Base-by-base conservation (phyloP, 1,140 invertebrate genomes). In the Drosophila lacteicornis region DNA sequence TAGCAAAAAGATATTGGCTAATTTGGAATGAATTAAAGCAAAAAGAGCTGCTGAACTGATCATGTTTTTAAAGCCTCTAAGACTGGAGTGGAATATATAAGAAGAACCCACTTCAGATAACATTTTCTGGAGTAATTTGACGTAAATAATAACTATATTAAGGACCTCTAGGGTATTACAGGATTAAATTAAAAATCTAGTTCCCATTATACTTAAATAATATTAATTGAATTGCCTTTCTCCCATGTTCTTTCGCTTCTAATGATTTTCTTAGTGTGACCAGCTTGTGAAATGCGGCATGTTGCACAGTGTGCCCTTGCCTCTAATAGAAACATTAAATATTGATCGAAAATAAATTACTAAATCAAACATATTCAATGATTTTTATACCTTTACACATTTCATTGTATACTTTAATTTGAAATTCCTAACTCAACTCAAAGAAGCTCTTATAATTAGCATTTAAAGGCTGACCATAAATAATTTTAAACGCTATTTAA, bases 251-350 rank as follows among this genome's bases (percentile, higher is more conserved):
- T 53, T 53, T 19, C 0, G 27, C n/a, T 33, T 17, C 6, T 17
- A 30, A 30, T 36, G 3, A 3, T 5, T 38, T 13, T 4, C 4
- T 13, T 2, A 42, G 15, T 42, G 40, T 42, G 15, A 19, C 30
- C 50, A 53, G 17, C 1, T 30, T 9, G 2, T 12, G 3, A 33
- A 3, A 0, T 15, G 12, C 4, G 5, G 0, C 17, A 19, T 7
- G n/a, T 27, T 22, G 30, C 30, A 13, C 9, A 55, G 51, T 55
- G 51, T 55, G 51, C 2, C 51, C 33, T 55, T 53, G 17, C 33
- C 2, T 1, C 6, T 53, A 19, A 36, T 13, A 36, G n/a, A 17
- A 30, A 30, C 27, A 30, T 30, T 30, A 30, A 30, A 30, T 30
- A 22, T 22, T 22, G 6, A 30, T 6, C 6, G 4, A 30, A 0